Conservation (phyloP, 2,888 invertebrate species). For the Harmothoe impar region DNA sequence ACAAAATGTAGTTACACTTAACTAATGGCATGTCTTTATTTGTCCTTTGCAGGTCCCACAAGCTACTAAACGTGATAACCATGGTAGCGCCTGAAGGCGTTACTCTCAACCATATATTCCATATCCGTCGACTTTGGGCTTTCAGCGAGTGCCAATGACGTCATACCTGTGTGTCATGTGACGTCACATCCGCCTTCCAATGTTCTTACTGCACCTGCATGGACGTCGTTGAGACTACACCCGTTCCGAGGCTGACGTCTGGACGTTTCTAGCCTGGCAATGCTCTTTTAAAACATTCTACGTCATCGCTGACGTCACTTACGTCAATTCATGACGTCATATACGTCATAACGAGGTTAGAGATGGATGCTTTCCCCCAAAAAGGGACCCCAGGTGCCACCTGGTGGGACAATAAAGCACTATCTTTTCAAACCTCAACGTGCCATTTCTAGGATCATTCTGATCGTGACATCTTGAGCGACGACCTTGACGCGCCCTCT, state of each 20-base stretch:
- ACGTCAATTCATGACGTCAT: background rate
- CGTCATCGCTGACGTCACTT: background rate
- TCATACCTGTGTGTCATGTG: background rate
- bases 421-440: no score
- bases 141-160: conserved; percentile 57
- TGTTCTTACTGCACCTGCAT: background rate
- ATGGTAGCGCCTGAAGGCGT: background rate
- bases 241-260: background rate
- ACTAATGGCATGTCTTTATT: background rate
- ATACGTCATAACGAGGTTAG: background rate
- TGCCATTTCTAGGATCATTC: no score
- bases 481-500: no score
- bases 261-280: conserved; percentile 14
- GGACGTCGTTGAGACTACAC: background rate
- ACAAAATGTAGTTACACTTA: no score
- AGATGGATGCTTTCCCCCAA: no score
- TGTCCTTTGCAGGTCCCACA: background rate
- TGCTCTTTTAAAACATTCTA: background rate
- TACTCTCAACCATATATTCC: conserved; percentile 22
- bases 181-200: conserved; percentile 54
- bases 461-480: no score
- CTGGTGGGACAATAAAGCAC: no score
- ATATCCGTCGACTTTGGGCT: conserved; percentile 58
- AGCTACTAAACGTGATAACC: background rate
- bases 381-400: no score